Evolutionary conservation across 2,888 invertebrate species (phyloP).

Genomic region (Coecobrya sp.): DNA sequence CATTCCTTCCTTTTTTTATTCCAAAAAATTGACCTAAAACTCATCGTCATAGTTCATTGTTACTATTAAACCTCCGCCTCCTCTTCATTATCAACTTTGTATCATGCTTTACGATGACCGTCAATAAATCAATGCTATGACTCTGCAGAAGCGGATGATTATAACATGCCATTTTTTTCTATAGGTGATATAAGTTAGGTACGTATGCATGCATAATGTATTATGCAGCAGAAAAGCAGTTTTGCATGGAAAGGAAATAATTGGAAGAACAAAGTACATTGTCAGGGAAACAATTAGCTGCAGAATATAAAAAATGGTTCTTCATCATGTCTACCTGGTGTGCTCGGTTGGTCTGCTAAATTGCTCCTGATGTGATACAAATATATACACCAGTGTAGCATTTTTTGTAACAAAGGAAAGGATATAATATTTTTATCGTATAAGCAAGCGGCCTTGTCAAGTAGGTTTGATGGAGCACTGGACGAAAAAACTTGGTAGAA

Average conservation of each 20-base stretch:
- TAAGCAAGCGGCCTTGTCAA: slow-evolving; percentile 21
- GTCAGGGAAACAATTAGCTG: slow-evolving; percentile 60
- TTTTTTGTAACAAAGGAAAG: slow-evolving; percentile 43
- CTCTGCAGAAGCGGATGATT: not conserved
- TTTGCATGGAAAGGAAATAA: slow-evolving; percentile 17
- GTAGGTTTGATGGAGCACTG: not conserved
- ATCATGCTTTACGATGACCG: slow-evolving; percentile 19
- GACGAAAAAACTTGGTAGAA: not conserved
- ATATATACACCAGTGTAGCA: not conserved
- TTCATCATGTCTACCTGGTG: not conserved
- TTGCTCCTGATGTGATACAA: not conserved
- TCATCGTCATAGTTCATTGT: slow-evolving; percentile 54
- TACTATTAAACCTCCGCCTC: not conserved
- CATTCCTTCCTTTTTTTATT: slow-evolving; percentile 19
- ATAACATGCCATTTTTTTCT: not conserved
- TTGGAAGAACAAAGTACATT: slow-evolving; percentile 75
- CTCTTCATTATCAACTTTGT: not conserved
- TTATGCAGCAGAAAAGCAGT: not conserved
- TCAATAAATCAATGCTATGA: slow-evolving; percentile 42
- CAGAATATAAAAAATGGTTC: slow-evolving; percentile 13
- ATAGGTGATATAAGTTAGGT: no score
- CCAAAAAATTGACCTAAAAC: slow-evolving; percentile 27
- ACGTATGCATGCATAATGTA: not conserved
- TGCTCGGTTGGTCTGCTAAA: not conserved
- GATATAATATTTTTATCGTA: slow-evolving; percentile 15